Evolutionary conservation across 2,888 invertebrate genomes (phyloP).

Genomic region (Pandemis cinnamomeana): DNA sequence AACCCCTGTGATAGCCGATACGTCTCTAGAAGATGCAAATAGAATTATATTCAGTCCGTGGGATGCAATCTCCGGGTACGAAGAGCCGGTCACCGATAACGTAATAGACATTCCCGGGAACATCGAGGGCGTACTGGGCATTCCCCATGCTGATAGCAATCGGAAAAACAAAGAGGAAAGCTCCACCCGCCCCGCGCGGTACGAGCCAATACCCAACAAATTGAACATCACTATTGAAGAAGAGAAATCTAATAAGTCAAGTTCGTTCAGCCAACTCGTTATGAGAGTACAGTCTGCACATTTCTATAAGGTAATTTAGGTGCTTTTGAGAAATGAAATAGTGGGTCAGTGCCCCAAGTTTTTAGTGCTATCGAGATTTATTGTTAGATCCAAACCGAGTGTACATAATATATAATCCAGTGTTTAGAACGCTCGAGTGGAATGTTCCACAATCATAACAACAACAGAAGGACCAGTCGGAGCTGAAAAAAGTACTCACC

Average conservation of each 20-base stretch:
- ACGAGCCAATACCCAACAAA: conserved; percentile 76
- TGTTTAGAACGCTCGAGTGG: too few relatives aligned
- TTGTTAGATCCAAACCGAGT: not conserved
- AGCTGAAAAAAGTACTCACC: too few relatives aligned
- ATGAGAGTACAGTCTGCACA: conserved; percentile 79
- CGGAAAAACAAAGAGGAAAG: conserved; percentile 67
- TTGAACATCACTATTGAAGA: conserved; percentile 77
- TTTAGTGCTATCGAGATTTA: not conserved
- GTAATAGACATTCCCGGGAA: conserved; percentile 78
- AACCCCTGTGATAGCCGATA: conserved; percentile 74
- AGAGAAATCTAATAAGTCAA: conserved; percentile 80
- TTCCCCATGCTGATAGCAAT: conserved; percentile 59
- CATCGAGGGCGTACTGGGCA: conserved; percentile 61
- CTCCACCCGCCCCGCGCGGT: conserved; percentile 58
- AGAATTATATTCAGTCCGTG: conserved; percentile 83
- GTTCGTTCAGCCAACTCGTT: conserved; percentile 80
- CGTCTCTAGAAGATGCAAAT: conserved; percentile 81
- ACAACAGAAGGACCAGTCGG: too few relatives aligned
- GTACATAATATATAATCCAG: too few relatives aligned
- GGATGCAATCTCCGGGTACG: conserved; percentile 79
- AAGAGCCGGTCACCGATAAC: conserved; percentile 75
- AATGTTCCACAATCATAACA: too few relatives aligned
- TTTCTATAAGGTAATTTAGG: conserved; percentile 77
- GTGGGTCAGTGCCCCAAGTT: not conserved
- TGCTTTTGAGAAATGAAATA: conserved; percentile 33